A percentile compares a stretch with the other conserved stretches of the same genome.
These are phyloP conservation scores for Oreochromis mossambicus DNA, from an alignment of 2,797 vertebrate genomes.

Conservation along the genomic window DNA sequence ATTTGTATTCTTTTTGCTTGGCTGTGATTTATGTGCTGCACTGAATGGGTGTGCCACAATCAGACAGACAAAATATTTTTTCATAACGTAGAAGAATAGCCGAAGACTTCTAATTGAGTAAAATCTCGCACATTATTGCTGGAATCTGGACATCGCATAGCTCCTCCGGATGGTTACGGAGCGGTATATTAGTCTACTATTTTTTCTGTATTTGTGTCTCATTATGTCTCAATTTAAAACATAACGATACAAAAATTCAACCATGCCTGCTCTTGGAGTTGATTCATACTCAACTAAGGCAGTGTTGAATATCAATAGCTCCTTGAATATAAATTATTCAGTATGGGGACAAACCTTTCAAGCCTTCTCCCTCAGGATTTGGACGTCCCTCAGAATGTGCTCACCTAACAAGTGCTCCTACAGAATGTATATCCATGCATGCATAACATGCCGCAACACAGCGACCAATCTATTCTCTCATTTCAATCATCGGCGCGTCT, in stretches of 20 bases:
- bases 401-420: not conserved
- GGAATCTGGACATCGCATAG: not conserved
- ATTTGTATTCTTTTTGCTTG: not conserved
- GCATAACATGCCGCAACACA: not conserved
- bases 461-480: not conserved
- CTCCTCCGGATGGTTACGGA: not conserved
- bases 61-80: not conserved
- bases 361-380: slow-evolving; percentile 3
- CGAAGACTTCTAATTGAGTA: not conserved
- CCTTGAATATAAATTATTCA: slow-evolving; percentile 23
- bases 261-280: not conserved
- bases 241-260: not conserved
- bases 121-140: not conserved
- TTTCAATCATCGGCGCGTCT: not conserved
- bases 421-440: not conserved
- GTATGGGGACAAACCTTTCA: not conserved
- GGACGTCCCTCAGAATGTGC: not conserved
- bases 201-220: not conserved
- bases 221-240: not conserved
- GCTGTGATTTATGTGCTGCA: not conserved
- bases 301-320: slow-evolving; percentile 6
- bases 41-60: not conserved
- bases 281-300: not conserved
- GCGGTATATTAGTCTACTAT: not conserved
- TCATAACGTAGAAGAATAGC: not conserved